Evolutionary conservation across 2,797 vertebrate genomes (phyloP), one percentile per base, ranked within the genome.

Genomic region (Kryptopterus vitreolus): DNA sequence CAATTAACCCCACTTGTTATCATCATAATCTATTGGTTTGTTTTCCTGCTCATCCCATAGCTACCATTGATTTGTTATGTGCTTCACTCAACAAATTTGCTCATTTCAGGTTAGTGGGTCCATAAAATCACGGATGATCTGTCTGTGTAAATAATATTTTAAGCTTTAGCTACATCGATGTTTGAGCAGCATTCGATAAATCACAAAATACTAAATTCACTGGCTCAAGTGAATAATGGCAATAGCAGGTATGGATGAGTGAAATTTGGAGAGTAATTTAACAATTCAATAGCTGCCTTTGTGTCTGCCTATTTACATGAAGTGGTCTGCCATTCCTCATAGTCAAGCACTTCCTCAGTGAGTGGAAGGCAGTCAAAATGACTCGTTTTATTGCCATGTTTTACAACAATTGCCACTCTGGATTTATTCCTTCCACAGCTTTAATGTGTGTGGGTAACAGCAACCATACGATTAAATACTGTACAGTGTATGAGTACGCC

Each of bases 351-450:
- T 78, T 82, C 58, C 70, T 57, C 62, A 50, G 77, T 71, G 78
- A 59, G 81, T 74, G 65, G 48, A 74, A 50, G 57, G 66, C 79
- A 65, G 69, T 58, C 68, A 52, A 82, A 82, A 82, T 82, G 80
- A 72, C 77, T 58, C 43, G 63, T 81, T 84, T 87, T 81, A 83
- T 72, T n/a, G 58, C 65, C 58, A 72, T 80, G 78, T 85, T 86
- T 86, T 85, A 86, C 85, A 80, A 76, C 82, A 70, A 70, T 80
- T 83, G 85, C 82, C 82, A 84, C 82, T 81, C 78, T 63, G 68
- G 72, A 80, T 79, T 84, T 79, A 80, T 77, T 84, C 76, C 83
- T 66, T 77, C 57, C 72, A 61, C 33, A 77, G 73, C 78, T 65
- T 53, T 77, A 74, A 79, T 46, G 55, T 58, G 52, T 38, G 69